These are phyloP conservation scores for Pseudomugil tenellus DNA, from an alignment of 2,797 vertebrate genomes.

Conservation along the genomic window DNA sequence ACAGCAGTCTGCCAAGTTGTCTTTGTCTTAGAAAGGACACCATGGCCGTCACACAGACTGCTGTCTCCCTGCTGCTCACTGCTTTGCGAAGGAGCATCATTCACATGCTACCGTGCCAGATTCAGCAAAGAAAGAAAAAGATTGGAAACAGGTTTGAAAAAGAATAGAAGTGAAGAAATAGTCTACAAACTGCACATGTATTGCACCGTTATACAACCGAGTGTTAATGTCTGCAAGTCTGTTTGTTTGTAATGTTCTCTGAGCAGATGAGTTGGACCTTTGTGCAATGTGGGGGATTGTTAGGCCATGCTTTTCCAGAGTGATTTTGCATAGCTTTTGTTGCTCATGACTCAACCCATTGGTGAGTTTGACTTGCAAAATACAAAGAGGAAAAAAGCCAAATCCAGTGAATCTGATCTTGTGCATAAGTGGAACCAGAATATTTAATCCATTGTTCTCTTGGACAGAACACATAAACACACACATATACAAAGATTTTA, in stretches of 20 bases:
- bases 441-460: slow-evolving; percentile 44
- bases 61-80: slow-evolving; percentile 71
- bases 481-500: not conserved
- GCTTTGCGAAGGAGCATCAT: slow-evolving; percentile 69
- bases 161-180: slow-evolving; percentile 19
- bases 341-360: slow-evolving; percentile 40
- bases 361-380: slow-evolving; percentile 61
- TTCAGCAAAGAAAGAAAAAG: slow-evolving; percentile 17
- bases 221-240: slow-evolving; percentile 31
- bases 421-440: slow-evolving; percentile 65
- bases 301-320: slow-evolving; percentile 46
- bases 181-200: slow-evolving; percentile 20
- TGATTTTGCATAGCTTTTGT: slow-evolving; percentile 68
- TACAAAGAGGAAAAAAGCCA: slow-evolving; percentile 39
- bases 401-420: slow-evolving; percentile 54
- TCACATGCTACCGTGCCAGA: slow-evolving; percentile 72
- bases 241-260: slow-evolving; percentile 40
- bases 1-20: slow-evolving; percentile 79
- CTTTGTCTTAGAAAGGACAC: slow-evolving; percentile 81
- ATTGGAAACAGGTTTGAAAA: slow-evolving; percentile 14
- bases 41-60: slow-evolving; percentile 76
- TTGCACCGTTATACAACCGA: slow-evolving; percentile 27
- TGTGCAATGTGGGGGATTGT: slow-evolving; percentile 71
- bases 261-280: slow-evolving; percentile 43
- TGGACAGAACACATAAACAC: slow-evolving; percentile 9